A percentile compares a stretch with the other conserved stretches of the same genome.
phyloP scores from a whole-genome alignment of 2,797 vertebrate genomes.

The Sorex maritimensis region DNA sequence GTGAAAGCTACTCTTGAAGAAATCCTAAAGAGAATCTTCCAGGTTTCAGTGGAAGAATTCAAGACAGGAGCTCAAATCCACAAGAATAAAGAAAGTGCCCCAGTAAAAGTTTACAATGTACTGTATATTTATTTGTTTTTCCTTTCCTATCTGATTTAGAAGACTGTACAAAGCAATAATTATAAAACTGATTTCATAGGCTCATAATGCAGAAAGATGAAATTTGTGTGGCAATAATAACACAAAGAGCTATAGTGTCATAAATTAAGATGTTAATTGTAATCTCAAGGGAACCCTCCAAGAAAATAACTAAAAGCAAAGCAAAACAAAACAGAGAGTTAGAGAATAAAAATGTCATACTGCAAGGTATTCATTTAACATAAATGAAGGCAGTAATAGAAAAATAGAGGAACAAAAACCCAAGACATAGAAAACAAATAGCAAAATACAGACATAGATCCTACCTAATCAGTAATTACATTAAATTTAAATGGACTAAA shows the following conservation, averaged over 20 bases:
- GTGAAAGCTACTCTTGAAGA: not conserved
- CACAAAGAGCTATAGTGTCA: constrained; percentile 57
- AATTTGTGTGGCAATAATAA: constrained; percentile 52
- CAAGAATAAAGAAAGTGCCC: not conserved
- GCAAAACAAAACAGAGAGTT: not conserved
- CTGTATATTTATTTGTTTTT: constrained; percentile 53
- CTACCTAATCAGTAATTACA: constrained; percentile 15
- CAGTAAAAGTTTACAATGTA: not conserved
- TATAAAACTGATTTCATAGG: constrained; percentile 47
- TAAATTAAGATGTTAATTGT: constrained; percentile 69
- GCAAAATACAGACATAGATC: not conserved
- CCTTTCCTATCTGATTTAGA: constrained; percentile 43
- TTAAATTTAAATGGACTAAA: constrained; percentile 32
- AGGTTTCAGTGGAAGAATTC: not conserved
- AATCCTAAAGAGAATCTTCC: constrained; percentile 19
- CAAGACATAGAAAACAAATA: constrained; percentile 31
- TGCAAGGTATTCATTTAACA: constrained; percentile 29
- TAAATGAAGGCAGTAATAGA: constrained; percentile 6
- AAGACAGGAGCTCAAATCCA: constrained; percentile 40
- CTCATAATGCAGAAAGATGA: constrained; percentile 25
- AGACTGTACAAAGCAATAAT: constrained; percentile 57
- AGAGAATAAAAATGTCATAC: not conserved
- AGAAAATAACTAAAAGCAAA: constrained; percentile 19
- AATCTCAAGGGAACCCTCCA: constrained; percentile 34
- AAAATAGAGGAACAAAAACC: constrained; percentile 26